Evolutionary conservation across 1,140 invertebrate species (phyloP).

Genomic region (Drosophila albomicans): DNA sequence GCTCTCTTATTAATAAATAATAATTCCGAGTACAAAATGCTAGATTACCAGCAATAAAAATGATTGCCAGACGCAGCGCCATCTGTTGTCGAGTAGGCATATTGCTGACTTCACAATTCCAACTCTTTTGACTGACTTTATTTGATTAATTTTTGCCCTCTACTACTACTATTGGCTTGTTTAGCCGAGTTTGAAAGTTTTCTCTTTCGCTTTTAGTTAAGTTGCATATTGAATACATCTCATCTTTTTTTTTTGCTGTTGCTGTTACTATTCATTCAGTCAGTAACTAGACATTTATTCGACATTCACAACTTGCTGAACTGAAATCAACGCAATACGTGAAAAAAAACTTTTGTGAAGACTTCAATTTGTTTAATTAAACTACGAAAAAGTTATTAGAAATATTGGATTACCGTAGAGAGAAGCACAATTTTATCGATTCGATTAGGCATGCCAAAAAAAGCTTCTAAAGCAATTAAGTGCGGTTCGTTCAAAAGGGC

Average conservation of each 20-base stretch:
- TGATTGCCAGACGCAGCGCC: neutral
- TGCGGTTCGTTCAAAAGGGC: neutral
- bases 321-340: neutral
- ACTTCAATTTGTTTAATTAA: neutral
- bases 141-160: neutral
- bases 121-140: neutral
- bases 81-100: neutral
- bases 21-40: neutral
- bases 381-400: neutral
- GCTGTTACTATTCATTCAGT: neutral
- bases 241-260: neutral
- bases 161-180: neutral
- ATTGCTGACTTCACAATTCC: neutral
- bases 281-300: neutral
- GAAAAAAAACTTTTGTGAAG: neutral
- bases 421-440: neutral
- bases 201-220: neutral
- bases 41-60: neutral
- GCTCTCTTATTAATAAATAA: slow-evolving; percentile 6
- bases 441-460: neutral
- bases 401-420: neutral
- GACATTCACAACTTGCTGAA: neutral
- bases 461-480: neutral
- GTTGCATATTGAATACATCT: neutral
- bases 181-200: neutral